These are phyloP conservation scores for Schizopygopsis malacanthus DNA, from an alignment of 2,797 vertebrate species.

Conservation along the genomic window DNA sequence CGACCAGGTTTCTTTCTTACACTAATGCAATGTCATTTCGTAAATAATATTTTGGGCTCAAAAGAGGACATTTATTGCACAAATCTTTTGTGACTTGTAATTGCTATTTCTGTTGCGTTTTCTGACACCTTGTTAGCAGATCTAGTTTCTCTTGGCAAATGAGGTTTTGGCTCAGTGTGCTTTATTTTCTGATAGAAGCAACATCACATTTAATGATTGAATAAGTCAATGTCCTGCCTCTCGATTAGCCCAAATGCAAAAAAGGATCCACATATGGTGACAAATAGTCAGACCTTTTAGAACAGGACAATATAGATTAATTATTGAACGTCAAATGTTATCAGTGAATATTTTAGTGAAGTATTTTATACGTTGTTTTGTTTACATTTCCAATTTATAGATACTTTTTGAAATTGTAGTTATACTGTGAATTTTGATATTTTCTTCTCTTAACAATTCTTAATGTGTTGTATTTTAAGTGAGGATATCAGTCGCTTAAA, in stretches of 20 bases:
- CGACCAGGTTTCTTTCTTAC: conserved; percentile 7
- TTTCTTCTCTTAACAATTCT: background rate
- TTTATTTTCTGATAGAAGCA: conserved; percentile 19
- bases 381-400: background rate
- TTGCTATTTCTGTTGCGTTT: conserved; percentile 13
- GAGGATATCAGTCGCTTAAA: background rate
- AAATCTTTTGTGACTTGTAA: conserved; percentile 29
- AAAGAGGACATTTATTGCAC: conserved; percentile 1
- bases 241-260: conserved; percentile 29
- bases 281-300: background rate
- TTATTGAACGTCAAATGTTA: background rate
- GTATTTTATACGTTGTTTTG: background rate
- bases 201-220: conserved; percentile 8
- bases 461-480: background rate
- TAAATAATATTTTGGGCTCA: background rate
- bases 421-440: background rate
- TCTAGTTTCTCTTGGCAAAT: conserved; percentile 27
- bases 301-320: background rate
- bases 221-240: background rate
- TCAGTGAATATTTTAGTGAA: background rate
- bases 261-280: background rate
- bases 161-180: background rate
- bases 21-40: conserved; percentile 14
- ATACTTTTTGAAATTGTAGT: too few relatives aligned
- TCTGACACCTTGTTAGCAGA: conserved; percentile 20